Evolutionary conservation across 2,888 invertebrate species (phyloP).

Genomic region (Dolomedes plantarius): DNA sequence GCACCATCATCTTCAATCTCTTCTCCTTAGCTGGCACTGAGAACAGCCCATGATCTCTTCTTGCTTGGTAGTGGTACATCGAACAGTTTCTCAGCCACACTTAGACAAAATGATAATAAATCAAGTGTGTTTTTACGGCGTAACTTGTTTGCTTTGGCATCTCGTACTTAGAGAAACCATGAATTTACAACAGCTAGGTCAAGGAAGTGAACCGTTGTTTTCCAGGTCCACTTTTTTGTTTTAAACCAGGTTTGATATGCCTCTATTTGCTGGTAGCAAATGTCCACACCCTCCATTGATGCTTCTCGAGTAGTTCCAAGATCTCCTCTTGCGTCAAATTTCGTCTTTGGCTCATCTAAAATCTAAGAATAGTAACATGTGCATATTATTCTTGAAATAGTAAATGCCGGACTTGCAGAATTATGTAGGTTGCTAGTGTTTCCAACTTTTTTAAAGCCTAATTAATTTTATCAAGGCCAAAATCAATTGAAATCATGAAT

Average conservation of each 20-base stretch:
- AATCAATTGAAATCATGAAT: too few species aligned
- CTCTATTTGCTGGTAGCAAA: constrained; percentile 38
- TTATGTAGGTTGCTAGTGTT: too few species aligned
- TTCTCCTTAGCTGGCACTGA: too few species aligned
- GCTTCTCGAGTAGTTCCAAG: too few species aligned
- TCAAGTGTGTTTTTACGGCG: constrained; percentile 14
- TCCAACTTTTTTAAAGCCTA: too few species aligned
- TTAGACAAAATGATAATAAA: constrained; percentile 23
- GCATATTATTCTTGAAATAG: too few species aligned
- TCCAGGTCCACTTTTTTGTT: constrained; percentile 21
- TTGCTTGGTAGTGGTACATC: background rate
- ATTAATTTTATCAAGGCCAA: too few species aligned
- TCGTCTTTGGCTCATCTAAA: too few species aligned
- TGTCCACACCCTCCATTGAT: constrained; percentile 1
- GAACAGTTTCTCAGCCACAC: constrained; percentile 18
- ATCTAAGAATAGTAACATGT: too few species aligned
- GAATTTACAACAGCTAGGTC: constrained; percentile 26
- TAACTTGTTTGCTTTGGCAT: background rate
- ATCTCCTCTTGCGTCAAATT: too few species aligned
- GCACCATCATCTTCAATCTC: background rate
- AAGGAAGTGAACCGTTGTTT: constrained; percentile 15
- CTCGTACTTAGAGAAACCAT: constrained; percentile 13
- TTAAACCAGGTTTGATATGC: constrained; percentile 15
- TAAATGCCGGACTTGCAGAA: too few species aligned
- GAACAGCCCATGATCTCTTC: background rate